Evolutionary conservation across 2,113 vertebrate species (phyloP), one percentile per base, ranked within the genome.

Genomic region (Orientallactaga bullata): DNA sequence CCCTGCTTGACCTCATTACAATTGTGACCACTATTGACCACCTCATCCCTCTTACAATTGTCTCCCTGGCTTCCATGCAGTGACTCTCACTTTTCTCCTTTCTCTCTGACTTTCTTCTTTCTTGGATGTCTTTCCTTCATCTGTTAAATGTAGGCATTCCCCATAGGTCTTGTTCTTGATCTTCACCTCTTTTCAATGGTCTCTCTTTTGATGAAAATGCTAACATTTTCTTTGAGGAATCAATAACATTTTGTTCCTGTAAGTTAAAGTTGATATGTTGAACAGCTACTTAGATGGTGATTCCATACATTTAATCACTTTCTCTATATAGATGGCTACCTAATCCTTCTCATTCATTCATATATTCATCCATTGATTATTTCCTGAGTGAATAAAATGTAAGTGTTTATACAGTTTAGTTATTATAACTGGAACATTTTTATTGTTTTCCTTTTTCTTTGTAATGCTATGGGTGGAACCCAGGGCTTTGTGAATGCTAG

Each of bases 11-110:
- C 72, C 55, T 89, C 47, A 18, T 23, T 83, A n/a, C 21, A 83
- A 55, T 24, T 86, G 88, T 91, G 20, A 69, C 65, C 81, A 95
- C 63, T 87, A 30, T 32, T 77, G 90, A 91, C 18, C 37, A 93
- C 28, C 69, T 91, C 32, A 72, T 69, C 4, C 58, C 26, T 74
- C 83, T 94, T 82, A 69, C 69, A 88, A 78, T n/a, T n/a, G 32
- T 85, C 84, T 79, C 80, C 20, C 17, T 94, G 47, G 35, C 7
- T 95, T 95, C 23, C 30, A 63, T n/a, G 61, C 63, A 74, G 76
- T 86, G 73, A 74, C 39, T 6, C 69, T 73, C n/a, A 68, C 32
- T 91, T 90, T 88, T 58, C 65, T 88, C 63, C 63, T 94, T 86
- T 39, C 39, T 80, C 32, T 4, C 58, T 85, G 37, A 80, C 66